Conservation (phyloP, 2,113 vertebrate genomes). For the Gopherus flavomarginatus region DNA sequence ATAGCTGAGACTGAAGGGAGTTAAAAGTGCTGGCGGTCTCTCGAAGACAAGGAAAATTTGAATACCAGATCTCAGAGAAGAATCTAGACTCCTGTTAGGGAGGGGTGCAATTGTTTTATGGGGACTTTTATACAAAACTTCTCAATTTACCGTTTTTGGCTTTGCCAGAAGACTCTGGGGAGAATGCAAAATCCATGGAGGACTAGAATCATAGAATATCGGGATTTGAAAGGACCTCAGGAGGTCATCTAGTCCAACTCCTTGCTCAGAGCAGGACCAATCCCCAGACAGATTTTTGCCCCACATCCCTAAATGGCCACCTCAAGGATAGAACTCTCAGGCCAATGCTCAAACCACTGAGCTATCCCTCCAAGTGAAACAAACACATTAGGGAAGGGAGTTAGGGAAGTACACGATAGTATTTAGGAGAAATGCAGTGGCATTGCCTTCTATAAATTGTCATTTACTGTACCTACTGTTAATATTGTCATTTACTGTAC, state of each 20-base stretch:
- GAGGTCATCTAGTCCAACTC: too few relatives aligned
- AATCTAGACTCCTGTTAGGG: background rate
- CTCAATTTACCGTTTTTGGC: background rate
- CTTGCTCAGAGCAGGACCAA: too few relatives aligned
- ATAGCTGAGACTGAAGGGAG: background rate
- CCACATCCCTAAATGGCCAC: too few relatives aligned
- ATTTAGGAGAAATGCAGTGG: background rate
- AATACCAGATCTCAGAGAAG: background rate
- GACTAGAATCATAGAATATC: background rate
- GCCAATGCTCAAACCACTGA: too few relatives aligned
- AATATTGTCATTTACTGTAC: background rate
- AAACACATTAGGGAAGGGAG: background rate
- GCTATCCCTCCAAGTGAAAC: background rate
- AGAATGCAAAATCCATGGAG: background rate
- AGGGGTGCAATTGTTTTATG: background rate
- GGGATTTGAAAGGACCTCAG: too few relatives aligned
- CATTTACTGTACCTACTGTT: background rate
- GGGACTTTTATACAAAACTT: background rate
- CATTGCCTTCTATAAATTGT: background rate
- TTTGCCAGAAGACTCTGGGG: background rate
- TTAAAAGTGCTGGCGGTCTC: background rate
- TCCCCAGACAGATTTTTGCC: too few relatives aligned
- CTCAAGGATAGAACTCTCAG: too few relatives aligned
- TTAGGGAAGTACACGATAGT: background rate
- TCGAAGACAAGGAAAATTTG: background rate